Evolutionary conservation across 1,140 invertebrate genomes (phyloP).

Genomic region (Psilanteris sp.): DNA sequence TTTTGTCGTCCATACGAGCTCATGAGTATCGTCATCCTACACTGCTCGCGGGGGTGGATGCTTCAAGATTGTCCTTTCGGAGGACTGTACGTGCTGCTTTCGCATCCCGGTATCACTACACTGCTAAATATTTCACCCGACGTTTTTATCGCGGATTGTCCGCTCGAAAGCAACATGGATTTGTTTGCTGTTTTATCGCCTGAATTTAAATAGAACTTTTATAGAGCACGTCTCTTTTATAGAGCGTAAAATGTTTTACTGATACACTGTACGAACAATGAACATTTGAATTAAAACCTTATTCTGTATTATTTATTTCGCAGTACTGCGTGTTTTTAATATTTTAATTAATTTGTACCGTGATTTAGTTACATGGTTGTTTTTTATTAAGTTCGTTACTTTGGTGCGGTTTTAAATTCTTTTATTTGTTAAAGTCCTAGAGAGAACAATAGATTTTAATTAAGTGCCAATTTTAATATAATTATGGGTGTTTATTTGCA

Average conservation of each 20-base stretch:
- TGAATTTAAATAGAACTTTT: slow-evolving; percentile 53
- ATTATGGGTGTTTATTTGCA: too few relatives aligned
- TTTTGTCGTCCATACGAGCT: slow-evolving; percentile 68
- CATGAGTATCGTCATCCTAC: slow-evolving; percentile 65
- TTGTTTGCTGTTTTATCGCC: slow-evolving; percentile 48
- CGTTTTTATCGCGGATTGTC: slow-evolving; percentile 37
- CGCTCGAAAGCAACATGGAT: slow-evolving; percentile 16
- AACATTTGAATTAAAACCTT: slow-evolving; percentile 18
- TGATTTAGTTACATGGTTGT: slow-evolving; percentile 19
- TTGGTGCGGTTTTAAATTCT: not conserved
- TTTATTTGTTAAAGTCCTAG: too few relatives aligned
- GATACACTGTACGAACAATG: slow-evolving; percentile 20
- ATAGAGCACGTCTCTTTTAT: slow-evolving; percentile 45
- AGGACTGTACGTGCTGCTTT: slow-evolving; percentile 7
- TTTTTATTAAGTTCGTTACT: slow-evolving; percentile 13
- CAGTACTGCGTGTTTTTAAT: slow-evolving; percentile 19
- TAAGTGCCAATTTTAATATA: too few relatives aligned
- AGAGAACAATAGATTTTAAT: too few relatives aligned
- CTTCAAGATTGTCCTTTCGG: slow-evolving; percentile 9
- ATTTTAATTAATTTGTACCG: slow-evolving; percentile 28
- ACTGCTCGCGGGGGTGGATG: slow-evolving; percentile 57
- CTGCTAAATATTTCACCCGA: slow-evolving; percentile 35
- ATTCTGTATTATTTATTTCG: slow-evolving; percentile 26
- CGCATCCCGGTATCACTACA: slow-evolving; percentile 22
- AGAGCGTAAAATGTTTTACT: slow-evolving; percentile 45